Conservation (phyloP, 2,113 vertebrate genomes). For the Syngnathus typhle region DNA sequence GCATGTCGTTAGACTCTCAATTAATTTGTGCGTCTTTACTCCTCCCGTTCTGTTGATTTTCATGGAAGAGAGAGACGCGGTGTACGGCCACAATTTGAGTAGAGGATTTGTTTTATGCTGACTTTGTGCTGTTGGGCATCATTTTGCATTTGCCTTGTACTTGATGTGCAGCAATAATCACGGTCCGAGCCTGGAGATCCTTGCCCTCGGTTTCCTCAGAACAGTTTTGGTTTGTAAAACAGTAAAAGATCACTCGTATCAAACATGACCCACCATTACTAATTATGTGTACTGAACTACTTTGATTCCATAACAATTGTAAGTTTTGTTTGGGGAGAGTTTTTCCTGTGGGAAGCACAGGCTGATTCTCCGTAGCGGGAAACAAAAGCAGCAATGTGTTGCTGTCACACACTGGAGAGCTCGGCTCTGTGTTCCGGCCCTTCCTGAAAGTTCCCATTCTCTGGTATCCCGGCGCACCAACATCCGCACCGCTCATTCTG, state of each 20-base stretch:
- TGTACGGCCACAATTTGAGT: no score
- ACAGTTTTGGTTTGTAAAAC: conserved; percentile 19
- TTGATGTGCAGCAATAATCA: no score
- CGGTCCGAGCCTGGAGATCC: no score
- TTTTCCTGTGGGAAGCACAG: conserved; percentile 20
- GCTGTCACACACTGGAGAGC: conserved; percentile 47
- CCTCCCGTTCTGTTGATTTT: no score
- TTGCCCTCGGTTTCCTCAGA: neutral
- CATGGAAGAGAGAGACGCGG: no score
- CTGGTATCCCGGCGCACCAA: conserved; percentile 18
- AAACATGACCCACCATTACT: conserved; percentile 5
- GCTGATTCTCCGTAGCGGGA: conserved; percentile 33
- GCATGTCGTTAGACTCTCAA: no score
- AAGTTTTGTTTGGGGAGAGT: conserved; percentile 30
- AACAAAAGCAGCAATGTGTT: conserved; percentile 56
- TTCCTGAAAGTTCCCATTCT: conserved; percentile 68
- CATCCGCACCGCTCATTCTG: conserved; percentile 42
- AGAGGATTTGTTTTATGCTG: no score
- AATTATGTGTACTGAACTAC: conserved; percentile 7
- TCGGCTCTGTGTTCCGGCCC: conserved; percentile 31
- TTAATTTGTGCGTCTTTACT: no score
- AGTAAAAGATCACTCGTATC: conserved; percentile 6
- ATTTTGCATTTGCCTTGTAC: no score
- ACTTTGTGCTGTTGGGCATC: no score
- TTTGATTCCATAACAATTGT: conserved; percentile 27